Evolutionary conservation across 2,797 vertebrate genomes (phyloP), one percentile per base, ranked within the genome.

Genomic region (Chiroxiphia lanceolata): DNA sequence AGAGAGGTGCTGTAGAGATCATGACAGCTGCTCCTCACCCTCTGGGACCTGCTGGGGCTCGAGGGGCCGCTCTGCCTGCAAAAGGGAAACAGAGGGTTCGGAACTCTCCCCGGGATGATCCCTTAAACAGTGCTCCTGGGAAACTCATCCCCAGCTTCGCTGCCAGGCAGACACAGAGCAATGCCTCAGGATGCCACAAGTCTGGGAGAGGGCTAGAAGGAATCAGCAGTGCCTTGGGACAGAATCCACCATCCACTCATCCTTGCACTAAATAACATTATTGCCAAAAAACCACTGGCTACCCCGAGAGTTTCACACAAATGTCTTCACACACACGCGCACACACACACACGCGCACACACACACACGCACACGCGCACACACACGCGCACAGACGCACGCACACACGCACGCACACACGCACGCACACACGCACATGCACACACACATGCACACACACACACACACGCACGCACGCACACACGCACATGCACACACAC

Each of bases 1-100:
- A 98, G 42, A 98, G 97, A 67, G 98, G 98, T 97, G 97, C 97
- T 25, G 97, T 97, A 92, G 97, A 98, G 96, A 98, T 98, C 98
- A 98, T 98, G 97, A 97, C 98, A 98, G 98, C 97, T 97, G 95
- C 95, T 98, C 94, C 72, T 90, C 94, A 87, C 96, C 79, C 33
- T 90, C 87, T n/a, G 40, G 95, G 88, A 96, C 93, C 80, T 90
- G 90, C 90, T 87, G 92, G 92, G 96, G 89, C 92, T 97, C 87
- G 44, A 94, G 93, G 86, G 95, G 97, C 94, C 96, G n/a, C 97
- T 97, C 96, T 93, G 96, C 97, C 98, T 98, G 65, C 54, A 33
- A 94, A 95, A 90, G 83, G 56, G 91, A 95, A 53, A 40, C 84
- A 68, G 47, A 51, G 57, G 45, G 48, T 97, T 45, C 93, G 84